A percentile compares a stretch with the other conserved stretches of the same genome.
phyloP scores from a whole-genome alignment of 2,113 vertebrate genomes.

The Sus scrofa region DNA sequence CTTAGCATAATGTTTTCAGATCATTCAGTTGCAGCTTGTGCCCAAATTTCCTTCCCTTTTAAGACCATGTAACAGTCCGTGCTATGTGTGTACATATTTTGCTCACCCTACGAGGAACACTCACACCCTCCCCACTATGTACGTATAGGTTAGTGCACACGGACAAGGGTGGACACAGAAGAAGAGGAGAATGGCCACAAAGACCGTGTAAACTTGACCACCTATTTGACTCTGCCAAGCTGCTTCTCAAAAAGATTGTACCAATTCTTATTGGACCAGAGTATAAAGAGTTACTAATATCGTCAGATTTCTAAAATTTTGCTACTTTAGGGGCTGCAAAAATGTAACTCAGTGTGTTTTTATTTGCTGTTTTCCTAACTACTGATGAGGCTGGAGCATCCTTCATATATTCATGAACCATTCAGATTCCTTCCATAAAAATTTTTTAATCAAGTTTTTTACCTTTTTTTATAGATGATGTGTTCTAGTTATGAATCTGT shows the following conservation, averaged over 20 bases:
- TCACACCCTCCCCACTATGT: background rate
- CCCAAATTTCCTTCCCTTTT: slow-evolving; percentile 41
- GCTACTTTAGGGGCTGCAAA: background rate
- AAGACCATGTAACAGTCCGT: background rate
- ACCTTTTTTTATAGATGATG: slow-evolving; percentile 16
- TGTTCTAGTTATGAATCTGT: background rate
- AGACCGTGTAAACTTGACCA: background rate
- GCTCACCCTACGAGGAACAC: background rate
- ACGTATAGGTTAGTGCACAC: background rate
- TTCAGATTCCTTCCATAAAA: background rate
- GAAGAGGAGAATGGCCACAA: background rate
- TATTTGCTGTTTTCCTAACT: background rate
- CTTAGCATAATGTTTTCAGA: slow-evolving; percentile 17
- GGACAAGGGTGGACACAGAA: background rate
- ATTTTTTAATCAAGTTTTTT: background rate
- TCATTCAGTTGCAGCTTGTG: background rate
- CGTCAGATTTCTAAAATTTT: slow-evolving; percentile 40
- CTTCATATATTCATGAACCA: background rate
- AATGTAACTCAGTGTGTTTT: background rate
- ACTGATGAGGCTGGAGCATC: background rate
- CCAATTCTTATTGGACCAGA: background rate
- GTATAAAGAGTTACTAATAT: background rate
- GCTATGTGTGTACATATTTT: background rate
- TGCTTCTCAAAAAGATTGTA: background rate
- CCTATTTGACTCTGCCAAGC: background rate